These are phyloP conservation scores for Bombycilla garrulus DNA, from an alignment of 2,113 vertebrate genomes.

Conservation along the genomic window DNA sequence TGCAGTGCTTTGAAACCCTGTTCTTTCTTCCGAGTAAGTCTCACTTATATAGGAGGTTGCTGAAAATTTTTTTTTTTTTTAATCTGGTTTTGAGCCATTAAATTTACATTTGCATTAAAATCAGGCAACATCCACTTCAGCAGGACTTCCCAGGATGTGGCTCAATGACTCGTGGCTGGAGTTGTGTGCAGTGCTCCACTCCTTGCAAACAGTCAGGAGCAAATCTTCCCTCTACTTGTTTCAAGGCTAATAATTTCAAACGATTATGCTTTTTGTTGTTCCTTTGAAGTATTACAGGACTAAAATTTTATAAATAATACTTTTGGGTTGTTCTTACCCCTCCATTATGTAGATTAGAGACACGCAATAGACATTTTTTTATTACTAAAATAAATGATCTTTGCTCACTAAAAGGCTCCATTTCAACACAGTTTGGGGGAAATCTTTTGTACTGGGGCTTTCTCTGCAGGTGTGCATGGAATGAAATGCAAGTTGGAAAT, in stretches of 20 bases:
- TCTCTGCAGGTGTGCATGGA: background rate
- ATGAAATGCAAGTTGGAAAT: background rate
- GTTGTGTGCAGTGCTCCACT: fast-evolving
- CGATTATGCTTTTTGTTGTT: background rate
- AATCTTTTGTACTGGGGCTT: background rate
- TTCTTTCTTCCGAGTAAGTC: background rate
- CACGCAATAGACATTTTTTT: background rate
- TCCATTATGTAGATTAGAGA: background rate
- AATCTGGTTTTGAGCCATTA: background rate
- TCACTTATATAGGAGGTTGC: background rate
- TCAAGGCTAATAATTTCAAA: background rate
- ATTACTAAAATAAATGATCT: background rate
- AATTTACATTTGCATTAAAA: background rate
- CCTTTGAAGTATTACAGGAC: background rate
- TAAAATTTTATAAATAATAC: background rate
- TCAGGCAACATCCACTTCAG: background rate
- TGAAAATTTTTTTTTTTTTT: background rate
- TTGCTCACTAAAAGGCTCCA: background rate
- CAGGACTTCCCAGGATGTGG: background rate
- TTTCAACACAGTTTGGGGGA: background rate
- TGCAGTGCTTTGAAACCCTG: background rate
- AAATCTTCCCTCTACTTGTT: background rate
- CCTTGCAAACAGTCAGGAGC: background rate
- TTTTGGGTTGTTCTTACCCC: background rate
- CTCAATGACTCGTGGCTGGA: background rate